Evolutionary conservation across 2,888 invertebrate species (phyloP).

Genomic region (Cheilosia urbana): DNA sequence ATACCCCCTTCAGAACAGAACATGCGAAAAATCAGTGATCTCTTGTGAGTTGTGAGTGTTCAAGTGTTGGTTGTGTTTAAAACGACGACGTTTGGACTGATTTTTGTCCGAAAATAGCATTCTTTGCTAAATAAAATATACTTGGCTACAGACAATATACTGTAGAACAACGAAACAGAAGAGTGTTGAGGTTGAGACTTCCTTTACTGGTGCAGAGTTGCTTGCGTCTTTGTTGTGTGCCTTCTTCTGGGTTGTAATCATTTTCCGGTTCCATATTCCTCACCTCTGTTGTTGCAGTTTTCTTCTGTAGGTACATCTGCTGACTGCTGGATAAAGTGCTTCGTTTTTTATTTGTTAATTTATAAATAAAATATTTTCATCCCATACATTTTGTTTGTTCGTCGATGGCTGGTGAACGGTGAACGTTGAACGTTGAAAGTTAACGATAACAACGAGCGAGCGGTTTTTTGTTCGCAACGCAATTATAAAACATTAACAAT

Average conservation of each 20-base stretch:
- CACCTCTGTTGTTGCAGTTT: conserved; percentile 21
- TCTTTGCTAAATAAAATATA: conserved; percentile 39
- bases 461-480: conserved; percentile 43
- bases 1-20: conserved; percentile 40
- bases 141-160: conserved; percentile 28
- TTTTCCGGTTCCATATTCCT: conserved; percentile 62
- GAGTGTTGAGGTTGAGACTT: conserved; percentile 47
- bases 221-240: conserved; percentile 56
- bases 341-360: conserved; percentile 40
- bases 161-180: conserved; percentile 10
- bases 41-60: conserved; percentile 21
- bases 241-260: conserved; percentile 52
- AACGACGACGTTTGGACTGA: conserved; percentile 50
- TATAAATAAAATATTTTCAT: conserved; percentile 31
- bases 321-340: conserved; percentile 16
- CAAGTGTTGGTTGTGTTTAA: conserved; percentile 30
- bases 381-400: not conserved
- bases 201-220: conserved; percentile 44
- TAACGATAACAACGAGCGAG: conserved; percentile 52
- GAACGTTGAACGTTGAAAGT: conserved; percentile 23
- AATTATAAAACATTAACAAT: conserved; percentile 64
- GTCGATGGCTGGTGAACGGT: conserved; percentile 38
- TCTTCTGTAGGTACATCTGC: conserved; percentile 38
- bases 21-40: conserved; percentile 56
- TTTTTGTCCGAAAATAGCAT: conserved; percentile 68